Evolutionary conservation across 2,888 invertebrate genomes (phyloP).

Genomic region (Phaedon cochleariae): DNA sequence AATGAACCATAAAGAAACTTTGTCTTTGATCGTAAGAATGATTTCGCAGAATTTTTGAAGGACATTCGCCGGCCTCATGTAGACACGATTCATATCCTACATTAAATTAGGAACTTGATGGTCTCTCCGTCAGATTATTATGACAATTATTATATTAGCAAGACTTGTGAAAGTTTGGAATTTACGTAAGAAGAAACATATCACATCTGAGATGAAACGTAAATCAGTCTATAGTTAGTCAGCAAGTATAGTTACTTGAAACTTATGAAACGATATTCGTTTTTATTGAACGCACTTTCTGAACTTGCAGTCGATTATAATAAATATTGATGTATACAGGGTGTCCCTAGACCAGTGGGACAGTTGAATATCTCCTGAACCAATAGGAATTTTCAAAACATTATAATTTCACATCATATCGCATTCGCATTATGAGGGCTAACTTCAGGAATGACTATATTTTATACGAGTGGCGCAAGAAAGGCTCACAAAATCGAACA

Average conservation of each 20-base stretch:
- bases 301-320: too few relatives aligned
- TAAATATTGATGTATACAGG: too few relatives aligned
- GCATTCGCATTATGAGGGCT: too few relatives aligned
- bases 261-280: too few relatives aligned
- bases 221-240: neutral
- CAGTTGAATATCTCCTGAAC: too few relatives aligned
- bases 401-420: too few relatives aligned
- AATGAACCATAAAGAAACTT: neutral
- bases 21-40: neutral
- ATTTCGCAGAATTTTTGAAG: neutral
- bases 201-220: neutral
- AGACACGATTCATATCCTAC: slow-evolving; percentile 1
- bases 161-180: slow-evolving; percentile 43
- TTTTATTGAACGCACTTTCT: too few relatives aligned
- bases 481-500: too few relatives aligned
- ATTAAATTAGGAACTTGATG: slow-evolving; percentile 12
- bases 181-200: slow-evolving; percentile 13
- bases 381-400: too few relatives aligned
- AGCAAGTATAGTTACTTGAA: neutral
- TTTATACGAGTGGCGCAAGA: too few relatives aligned
- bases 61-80: neutral
- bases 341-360: too few relatives aligned
- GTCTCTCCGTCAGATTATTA: slow-evolving; percentile 18
- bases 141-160: slow-evolving; percentile 29
- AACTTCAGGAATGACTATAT: too few relatives aligned